Conservation (phyloP, 2,888 invertebrate species). For the Hedya salicella region DNA sequence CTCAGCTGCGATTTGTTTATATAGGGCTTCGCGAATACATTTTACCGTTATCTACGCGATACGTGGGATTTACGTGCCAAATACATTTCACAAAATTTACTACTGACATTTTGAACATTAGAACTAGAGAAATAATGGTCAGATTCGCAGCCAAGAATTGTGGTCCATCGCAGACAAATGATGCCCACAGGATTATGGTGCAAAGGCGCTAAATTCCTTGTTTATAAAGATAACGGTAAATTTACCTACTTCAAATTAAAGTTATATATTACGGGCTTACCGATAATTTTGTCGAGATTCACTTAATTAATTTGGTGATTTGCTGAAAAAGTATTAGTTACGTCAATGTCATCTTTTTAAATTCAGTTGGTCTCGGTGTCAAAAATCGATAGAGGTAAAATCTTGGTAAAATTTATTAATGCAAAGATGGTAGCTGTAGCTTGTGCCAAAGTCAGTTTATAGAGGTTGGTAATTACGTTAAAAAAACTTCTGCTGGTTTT, state of each 20-base stretch:
- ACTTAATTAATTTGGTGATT: not conserved
- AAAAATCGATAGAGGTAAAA: not conserved
- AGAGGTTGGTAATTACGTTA: too few species aligned
- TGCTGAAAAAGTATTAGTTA: too few species aligned
- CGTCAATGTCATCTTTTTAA: not conserved
- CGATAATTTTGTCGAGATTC: not conserved
- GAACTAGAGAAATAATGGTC: not conserved
- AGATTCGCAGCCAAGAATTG: not conserved
- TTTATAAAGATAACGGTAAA: too few species aligned
- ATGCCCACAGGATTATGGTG: too few species aligned
- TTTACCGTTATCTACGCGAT: slow-evolving; percentile 2
- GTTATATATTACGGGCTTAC: not conserved
- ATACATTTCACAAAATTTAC: slow-evolving; percentile 12
- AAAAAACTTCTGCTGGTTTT: too few species aligned
- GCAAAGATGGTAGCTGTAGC: too few species aligned
- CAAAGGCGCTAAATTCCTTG: too few species aligned
- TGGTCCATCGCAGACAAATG: too few species aligned
- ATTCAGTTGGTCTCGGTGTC: slow-evolving; percentile 13
- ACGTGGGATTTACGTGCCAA: slow-evolving; percentile 4
- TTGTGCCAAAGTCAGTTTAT: too few species aligned
- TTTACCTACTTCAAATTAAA: not conserved
- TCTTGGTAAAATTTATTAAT: too few species aligned
- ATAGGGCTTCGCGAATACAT: not conserved
- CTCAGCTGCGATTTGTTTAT: slow-evolving; percentile 3
- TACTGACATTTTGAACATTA: not conserved